Evolutionary conservation across 2,888 invertebrate genomes (phyloP), one percentile per base, ranked within the genome.

Genomic region (Polydesmus complanatus): DNA sequence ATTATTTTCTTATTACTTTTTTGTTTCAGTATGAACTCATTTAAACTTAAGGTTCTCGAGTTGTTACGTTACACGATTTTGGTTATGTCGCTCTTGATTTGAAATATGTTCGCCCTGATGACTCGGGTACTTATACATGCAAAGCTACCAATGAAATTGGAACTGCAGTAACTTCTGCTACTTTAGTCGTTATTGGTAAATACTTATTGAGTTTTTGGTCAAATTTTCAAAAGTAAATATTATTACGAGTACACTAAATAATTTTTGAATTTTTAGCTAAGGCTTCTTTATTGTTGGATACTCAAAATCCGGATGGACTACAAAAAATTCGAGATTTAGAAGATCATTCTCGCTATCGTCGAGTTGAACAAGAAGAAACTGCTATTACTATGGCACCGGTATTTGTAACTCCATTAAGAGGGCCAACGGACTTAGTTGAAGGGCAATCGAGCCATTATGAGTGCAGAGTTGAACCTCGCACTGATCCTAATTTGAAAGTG

Each of bases 101-200:
- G 87, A 91, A 91, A 72, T 91, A 91, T 69, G 90, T 90, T 0
- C 89, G 89, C 71, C 92, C 94, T 23, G 93, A 93, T 75, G 97
- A 97, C 76, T 91, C 93, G 1, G 96, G 96, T 54, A 91, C 93
- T 49, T 96, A 96, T 74, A 95, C 94, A 1, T 93, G 95, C 73
- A 83, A 92, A 62, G 94, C 95, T 49, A 72, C 71, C 61, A 94
- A 95, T 70, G 91, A 93, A 67, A 78, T 94, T 61, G 96, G 96
- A 61, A 90, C 95, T 78, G 95, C 96, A 21, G 88, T 92, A 1
- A 94, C 94, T 50, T 91, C 94, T 5, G 91, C 95, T 8, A 89
- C 92, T 1, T 78, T 97, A 18, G 83, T 86, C 69, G 91, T 91
- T 1, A 87, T 90, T 79, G 63, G 63, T 63, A 25, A 27, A 51